Evolutionary conservation across 2,888 invertebrate species (phyloP), one percentile per base, ranked within the genome.

Genomic region (Agonopterix heracliana): DNA sequence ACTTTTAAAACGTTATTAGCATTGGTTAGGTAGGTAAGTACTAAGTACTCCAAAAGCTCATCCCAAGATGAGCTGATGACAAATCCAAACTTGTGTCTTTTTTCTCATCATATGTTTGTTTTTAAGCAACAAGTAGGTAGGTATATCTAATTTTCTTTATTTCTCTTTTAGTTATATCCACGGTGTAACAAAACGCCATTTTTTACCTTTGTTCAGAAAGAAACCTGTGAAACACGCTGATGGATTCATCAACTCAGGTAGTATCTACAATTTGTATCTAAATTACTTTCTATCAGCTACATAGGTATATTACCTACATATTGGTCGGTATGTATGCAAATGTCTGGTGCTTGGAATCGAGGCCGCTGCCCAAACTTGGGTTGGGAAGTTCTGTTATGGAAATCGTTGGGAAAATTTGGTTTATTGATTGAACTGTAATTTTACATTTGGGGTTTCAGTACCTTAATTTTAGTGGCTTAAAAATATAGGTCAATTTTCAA

Each of bases 271-370:
- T 43, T 43, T 47, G 36, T 47, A 44, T 43, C 43, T 44, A 47
- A 47, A 47, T 46, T 41, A 26, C 47, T 35, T 34, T 41, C 34
- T 46, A 38, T 13, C 10, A 5, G 26, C 26, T 9, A 9, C 43
- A n/a, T 10, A 44, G 9, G 9, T 13, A 42, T 9, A 13, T 42
- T 26, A 44, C 26, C 26, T 26, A 26, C 40, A 36, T 38, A 10
- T 57, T 61, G 56, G 45, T 42, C 47, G 51, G 55, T 53, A 61
- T 56, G 59, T 53, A 57, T 64, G 62, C 63, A 61, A 62, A 46
- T 46, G 41, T 10, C 34, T 41, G 38, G 9, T 9, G 17, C 12
- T 61, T 52, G 54, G 59, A 47, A 65, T 59, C 60, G 60, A 47
- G 64, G 59, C 57, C 57, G 56, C 54, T 54, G 50, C 13, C 12